Evolutionary conservation across 1,140 invertebrate genomes (phyloP).

Genomic region (Cherax quadricarinatus): DNA sequence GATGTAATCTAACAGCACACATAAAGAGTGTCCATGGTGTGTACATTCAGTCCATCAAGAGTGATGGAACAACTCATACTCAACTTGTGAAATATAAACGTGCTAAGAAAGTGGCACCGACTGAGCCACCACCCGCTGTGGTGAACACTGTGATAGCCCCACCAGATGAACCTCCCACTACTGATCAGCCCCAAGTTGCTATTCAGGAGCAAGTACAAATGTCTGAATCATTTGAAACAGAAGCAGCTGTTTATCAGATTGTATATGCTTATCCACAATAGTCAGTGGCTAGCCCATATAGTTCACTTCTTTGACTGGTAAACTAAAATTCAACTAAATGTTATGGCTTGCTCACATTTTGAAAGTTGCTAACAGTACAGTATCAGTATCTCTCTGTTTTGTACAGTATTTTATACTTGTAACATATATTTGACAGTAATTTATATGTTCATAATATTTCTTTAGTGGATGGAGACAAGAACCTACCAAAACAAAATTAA

Average conservation of each 20-base stretch:
- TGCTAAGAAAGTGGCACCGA: conserved; percentile 35
- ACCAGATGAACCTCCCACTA: background rate
- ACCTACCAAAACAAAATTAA: too few relatives aligned
- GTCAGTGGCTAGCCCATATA: background rate
- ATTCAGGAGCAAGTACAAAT: conserved; percentile 46
- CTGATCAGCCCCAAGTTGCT: conserved; percentile 27
- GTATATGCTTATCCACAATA: conserved; percentile 46
- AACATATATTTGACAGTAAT: too few relatives aligned
- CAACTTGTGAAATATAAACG: conserved; percentile 61
- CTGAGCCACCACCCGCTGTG: background rate
- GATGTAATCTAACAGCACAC: conserved; percentile 56
- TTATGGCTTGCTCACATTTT: too few relatives aligned
- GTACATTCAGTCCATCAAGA: conserved; percentile 53
- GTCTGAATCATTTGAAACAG: conserved; percentile 47
- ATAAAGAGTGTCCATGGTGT: conserved; percentile 62
- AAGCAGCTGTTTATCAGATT: conserved; percentile 51
- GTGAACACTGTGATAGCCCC: conserved; percentile 13
- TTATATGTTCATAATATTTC: too few relatives aligned
- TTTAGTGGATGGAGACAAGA: too few relatives aligned
- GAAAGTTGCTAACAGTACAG: too few relatives aligned
- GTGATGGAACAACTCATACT: conserved; percentile 60
- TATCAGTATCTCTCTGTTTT: too few relatives aligned
- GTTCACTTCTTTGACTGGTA: too few relatives aligned
- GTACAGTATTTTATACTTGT: too few relatives aligned
- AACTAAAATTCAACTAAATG: too few relatives aligned